Base-by-base conservation (phyloP, 2,797 vertebrate species). In the Mycteria americana region DNA sequence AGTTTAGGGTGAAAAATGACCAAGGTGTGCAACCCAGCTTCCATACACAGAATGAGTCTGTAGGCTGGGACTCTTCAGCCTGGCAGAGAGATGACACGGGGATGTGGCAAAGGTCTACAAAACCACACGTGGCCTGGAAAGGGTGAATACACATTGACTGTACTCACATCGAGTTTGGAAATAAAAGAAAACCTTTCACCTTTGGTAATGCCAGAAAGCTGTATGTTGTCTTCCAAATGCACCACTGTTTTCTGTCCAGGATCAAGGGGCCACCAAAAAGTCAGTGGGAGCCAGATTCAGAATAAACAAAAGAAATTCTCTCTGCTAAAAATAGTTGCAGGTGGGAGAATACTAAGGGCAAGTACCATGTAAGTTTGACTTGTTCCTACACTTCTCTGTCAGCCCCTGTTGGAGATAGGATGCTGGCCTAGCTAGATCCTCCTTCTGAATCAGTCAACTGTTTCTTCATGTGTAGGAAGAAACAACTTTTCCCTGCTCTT, bases 31-130 rank as follows among this genome's bases (percentile, higher is more conserved):
- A 80, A 14, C 3, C 7, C 30, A 16, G 17, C 11, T 78, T 72
- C 60, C 3, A 2, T 39, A 13, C 31, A 30, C 1, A 0, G 41
- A 48, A 67, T 27, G 11, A 33, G 39, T 12, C 7, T 14, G 9
- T 37, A 53, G 41, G 6, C 28, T 68, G 28, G 9, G 62, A 64
- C 23, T n/a, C 31, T 72, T 56, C 53, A 88, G 30, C 39, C 41
- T 68, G 31, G 11, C 31, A 68, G 56, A 68, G 46, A 62, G 21
- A 41, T 35, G 7, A n/a, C 25, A 62, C 2, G 3, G 18, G 11
- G 6, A n/a, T 70, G 11, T 80, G 33, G 28, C 63, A 53, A 73
- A 89, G 21, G 46, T 75, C 25, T 85, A 28, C 28, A 88, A 15
- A 83, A n/a, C 7, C 31, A 28, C 2, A 0, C 2, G 13, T 78